Base-by-base conservation (phyloP, 1,140 invertebrate genomes). In the Battus philenor region DNA sequence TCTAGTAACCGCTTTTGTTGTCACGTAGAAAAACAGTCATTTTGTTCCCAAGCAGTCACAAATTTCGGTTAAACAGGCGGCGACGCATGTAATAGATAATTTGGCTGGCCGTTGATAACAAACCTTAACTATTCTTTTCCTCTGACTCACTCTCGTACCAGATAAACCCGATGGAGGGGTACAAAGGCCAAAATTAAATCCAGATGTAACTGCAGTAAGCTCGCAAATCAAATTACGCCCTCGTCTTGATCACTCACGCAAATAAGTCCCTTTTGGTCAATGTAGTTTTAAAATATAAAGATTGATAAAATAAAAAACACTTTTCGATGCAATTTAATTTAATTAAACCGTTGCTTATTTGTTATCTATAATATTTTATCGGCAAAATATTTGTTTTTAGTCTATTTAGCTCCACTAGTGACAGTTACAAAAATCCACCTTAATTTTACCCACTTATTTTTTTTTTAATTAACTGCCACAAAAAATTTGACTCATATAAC, bases 41-140 rank as follows among this genome's bases (percentile, higher is more conserved):
- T 16, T 12, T 10, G 33, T 22, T 39, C 18, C 18, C 36, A 39
- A 12, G 22, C 18, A 3, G 34, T 38, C 24, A 22, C 18, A 26
- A 10, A 36, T 36, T 41, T 29, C 13, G 38, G 24, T 9, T 2
- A 41, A 17, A 17, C 9, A 43, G 27, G 31, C 43, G 38, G 32
- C 45, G 30, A 47, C 50, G 36, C 46, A 47, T 47, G 29, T 30
- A 45, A 47, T 52, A 54, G 49, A 53, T 71, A 68, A 71, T 68
- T 60, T 52, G 47, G 59, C 49, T 58, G 68, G 58, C 50, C 49
- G 47, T 51, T 54, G 61, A 66, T 63, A 61, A 54, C 59, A 47
- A 71, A 59, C 56, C 65, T 65, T 68, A 74, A 74, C 59, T 60
- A 59, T 63, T 60, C 62, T 52, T 69, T 71, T 71, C 70, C 62